Evolutionary conservation across 2,113 vertebrate genomes (phyloP), one percentile per base, ranked within the genome.

Genomic region (Centropus unirufus): DNA sequence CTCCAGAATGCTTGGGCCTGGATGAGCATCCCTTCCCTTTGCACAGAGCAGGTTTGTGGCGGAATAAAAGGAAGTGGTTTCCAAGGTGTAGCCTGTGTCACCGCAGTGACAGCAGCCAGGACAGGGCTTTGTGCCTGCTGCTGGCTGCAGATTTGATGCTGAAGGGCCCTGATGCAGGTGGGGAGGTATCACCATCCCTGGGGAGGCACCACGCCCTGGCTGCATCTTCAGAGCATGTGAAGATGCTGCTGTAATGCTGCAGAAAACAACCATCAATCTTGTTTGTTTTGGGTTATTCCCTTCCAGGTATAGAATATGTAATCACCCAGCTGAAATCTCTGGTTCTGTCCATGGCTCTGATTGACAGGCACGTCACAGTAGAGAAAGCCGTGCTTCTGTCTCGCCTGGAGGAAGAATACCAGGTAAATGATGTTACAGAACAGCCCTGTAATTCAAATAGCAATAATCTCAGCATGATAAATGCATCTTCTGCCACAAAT

Each of bases 291-390:
- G 86, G 44, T 87, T 95, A 66, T 83, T 83, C 76, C 51, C 46
- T 77, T 80, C 12, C 93, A 99, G 99, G 99, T 69, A 98, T 99
- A 51, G 99, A 99, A 96, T 99, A 98, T 94, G 97, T 99, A 70
- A 99, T 99, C 96, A 97, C 98, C 58, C 99, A 99, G 94, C 97
- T 99, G 96, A 99, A 99, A 97, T 99, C 99, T 6, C 83, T 99
- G 86, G 96, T 99, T 89, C 97, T 99, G 88, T 98, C 99, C 7
- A 97, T 99, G 97, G 98, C 98, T 11, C 95, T 99, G 95, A 97
- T 99, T 76, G 99, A 99, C 97, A 98, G 98, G 97, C 98, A 96
- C 95, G 96, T 99, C 93, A 98, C 98, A 3, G 99, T 99, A 80
- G 99, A 99, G 90, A 97, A 98, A 97, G 99, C 99, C 0, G 99